These are phyloP conservation scores for Eulacestoma nigropectus DNA, from an alignment of 2,113 vertebrate genomes.

Conservation along the genomic window DNA sequence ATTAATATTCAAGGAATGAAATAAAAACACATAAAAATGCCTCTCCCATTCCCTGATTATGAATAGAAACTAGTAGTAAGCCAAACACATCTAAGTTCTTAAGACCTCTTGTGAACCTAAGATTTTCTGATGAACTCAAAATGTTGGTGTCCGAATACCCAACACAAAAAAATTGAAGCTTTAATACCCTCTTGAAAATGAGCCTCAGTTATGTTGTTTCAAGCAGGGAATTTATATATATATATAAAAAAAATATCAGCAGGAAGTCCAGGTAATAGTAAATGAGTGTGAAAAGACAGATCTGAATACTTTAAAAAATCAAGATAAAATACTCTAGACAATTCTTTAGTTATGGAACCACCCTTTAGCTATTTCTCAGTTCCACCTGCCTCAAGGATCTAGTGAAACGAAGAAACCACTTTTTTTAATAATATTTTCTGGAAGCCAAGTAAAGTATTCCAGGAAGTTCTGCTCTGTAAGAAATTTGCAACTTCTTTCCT, in stretches of 20 bases:
- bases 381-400: constrained; percentile 29
- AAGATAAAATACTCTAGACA: constrained; percentile 23
- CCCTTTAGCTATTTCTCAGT: constrained; percentile 6
- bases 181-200: neutral
- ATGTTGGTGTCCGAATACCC: neutral
- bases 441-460: constrained; percentile 25
- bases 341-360: neutral
- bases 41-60: neutral
- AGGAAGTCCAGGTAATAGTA: neutral
- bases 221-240: neutral
- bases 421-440: neutral
- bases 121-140: neutral
- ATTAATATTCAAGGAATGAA: neutral
- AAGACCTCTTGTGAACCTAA: neutral
- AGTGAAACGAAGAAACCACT: neutral
- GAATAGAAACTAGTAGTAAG: neutral
- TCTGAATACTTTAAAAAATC: neutral
- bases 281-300: neutral
- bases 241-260: neutral
- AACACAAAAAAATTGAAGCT: neutral
- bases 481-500: constrained; percentile 35
- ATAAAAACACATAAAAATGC: neutral
- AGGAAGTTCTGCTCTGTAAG: constrained; percentile 20
- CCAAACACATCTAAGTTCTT: neutral
- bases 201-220: neutral